phyloP scores from a whole-genome alignment of 2,797 vertebrate genomes.

The Hephaestus fuliginosus region DNA sequence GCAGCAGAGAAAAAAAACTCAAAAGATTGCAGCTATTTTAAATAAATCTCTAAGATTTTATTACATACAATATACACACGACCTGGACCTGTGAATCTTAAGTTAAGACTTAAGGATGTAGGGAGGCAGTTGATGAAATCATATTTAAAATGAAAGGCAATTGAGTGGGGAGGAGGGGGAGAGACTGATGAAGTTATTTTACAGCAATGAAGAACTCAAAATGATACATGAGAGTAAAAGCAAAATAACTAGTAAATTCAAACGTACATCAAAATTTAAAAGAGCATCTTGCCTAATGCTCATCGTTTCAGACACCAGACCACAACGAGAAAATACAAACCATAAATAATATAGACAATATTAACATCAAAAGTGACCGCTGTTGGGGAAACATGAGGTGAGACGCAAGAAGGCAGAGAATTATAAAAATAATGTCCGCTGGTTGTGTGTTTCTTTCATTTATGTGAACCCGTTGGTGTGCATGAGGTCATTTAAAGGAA shows the following conservation, averaged over 20 bases:
- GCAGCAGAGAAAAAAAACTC: conserved; percentile 56
- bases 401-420: conserved; percentile 28
- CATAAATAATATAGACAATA: conserved; percentile 64
- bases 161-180: conserved; percentile 45
- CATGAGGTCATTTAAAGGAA: conserved; percentile 22
- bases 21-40: conserved; percentile 61
- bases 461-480: conserved; percentile 9
- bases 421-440: conserved; percentile 57
- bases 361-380: conserved; percentile 57
- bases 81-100: conserved; percentile 65
- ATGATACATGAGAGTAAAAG: conserved; percentile 37
- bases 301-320: conserved; percentile 71
- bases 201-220: conserved; percentile 60
- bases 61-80: conserved; percentile 76
- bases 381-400: conserved; percentile 1
- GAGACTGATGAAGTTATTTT: conserved; percentile 53
- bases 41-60: conserved; percentile 83
- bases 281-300: conserved; percentile 51
- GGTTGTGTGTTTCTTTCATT: conserved; percentile 4
- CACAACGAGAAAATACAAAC: conserved; percentile 69
- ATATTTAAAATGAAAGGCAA: conserved; percentile 54
- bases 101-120: conserved; percentile 53
- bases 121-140: conserved; percentile 47
- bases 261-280: conserved; percentile 60
- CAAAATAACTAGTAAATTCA: conserved; percentile 51